Conservation (phyloP, 2,113 vertebrate species). For the Malurus alboscapulatus region DNA sequence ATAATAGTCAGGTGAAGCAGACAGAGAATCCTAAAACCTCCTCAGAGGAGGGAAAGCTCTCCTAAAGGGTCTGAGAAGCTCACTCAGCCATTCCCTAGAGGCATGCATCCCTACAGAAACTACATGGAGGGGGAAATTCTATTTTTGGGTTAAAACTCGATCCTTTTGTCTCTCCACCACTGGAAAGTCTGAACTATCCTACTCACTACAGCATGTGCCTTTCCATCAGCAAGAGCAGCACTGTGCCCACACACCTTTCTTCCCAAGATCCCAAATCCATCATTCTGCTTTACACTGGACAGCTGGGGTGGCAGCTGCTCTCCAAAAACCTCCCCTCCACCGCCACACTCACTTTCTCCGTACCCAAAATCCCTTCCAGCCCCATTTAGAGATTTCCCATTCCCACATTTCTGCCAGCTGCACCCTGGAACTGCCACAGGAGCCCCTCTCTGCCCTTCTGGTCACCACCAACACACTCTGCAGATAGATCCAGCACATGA, state of each 20-base stretch:
- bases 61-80: background rate
- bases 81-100: background rate
- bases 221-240: background rate
- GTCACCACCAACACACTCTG: background rate
- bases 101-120: background rate
- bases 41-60: background rate
- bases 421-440: background rate
- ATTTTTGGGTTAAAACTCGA: background rate
- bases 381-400: background rate
- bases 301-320: background rate
- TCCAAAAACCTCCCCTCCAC: background rate
- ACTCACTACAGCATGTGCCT: accelerated
- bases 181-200: background rate
- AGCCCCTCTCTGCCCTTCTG: background rate
- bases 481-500: background rate
- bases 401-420: background rate
- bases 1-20: background rate
- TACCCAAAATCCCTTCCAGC: background rate
- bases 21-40: background rate
- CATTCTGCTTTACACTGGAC: background rate
- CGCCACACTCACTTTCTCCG: accelerated
- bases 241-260: background rate
- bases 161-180: background rate
- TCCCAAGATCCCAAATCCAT: background rate
- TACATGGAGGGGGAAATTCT: background rate